Conservation (phyloP, 2,888 invertebrate genomes). For the Morpho deidamia region DNA sequence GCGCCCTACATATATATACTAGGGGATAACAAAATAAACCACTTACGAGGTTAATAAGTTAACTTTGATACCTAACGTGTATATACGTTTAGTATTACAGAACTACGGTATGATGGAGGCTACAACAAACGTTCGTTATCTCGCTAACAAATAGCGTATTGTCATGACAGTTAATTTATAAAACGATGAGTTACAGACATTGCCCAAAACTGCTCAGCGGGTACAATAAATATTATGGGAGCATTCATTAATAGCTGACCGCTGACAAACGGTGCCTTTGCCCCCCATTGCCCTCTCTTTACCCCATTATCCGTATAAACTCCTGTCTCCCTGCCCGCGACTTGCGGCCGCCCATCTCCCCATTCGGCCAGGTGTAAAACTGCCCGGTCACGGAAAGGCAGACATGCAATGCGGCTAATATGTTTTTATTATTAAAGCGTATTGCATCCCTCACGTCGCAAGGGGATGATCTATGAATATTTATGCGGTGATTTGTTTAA, state of each 20-base stretch:
- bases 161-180: conserved; percentile 56
- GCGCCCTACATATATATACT: no score
- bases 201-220: conserved; percentile 63
- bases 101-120: no score
- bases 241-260: conserved; percentile 74
- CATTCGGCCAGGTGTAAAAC: conserved; percentile 73
- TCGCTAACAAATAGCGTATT: conserved; percentile 17
- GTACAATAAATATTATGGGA: conserved; percentile 71
- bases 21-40: no score
- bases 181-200: conserved; percentile 62
- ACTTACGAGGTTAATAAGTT: no score
- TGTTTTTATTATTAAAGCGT: conserved; percentile 73
- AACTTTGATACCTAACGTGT: not conserved
- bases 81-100: no score
- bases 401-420: conserved; percentile 76
- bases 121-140: conserved; percentile 7
- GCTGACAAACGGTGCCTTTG: conserved; percentile 67
- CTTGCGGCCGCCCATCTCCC: conserved; percentile 37
- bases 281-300: conserved; percentile 44
- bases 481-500: conserved; percentile 70
- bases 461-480: conserved; percentile 69
- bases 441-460: conserved; percentile 51
- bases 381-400: conserved; percentile 74
- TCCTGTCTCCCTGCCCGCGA: conserved; percentile 39
- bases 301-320: conserved; percentile 52